Percentiles rank a stretch among this genome's conserved stretches.
Conservation (phyloP, 2,113 vertebrate genomes). For the Colinus virginianus region DNA sequence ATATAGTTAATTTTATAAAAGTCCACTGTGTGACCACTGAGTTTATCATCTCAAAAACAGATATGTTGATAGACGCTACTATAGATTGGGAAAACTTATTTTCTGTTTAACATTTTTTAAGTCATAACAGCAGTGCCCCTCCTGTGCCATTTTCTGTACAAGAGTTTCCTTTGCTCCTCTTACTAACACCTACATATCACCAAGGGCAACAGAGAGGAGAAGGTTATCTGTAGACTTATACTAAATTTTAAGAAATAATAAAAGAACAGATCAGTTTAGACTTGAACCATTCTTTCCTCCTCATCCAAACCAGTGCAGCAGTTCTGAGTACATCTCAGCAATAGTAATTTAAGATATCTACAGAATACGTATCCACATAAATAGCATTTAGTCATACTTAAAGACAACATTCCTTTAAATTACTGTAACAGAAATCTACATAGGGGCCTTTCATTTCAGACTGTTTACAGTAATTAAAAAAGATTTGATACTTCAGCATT, state of each 20-base stretch:
- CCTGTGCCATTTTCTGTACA: not conserved
- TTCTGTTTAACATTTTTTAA: not conserved
- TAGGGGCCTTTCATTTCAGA: fast-evolving
- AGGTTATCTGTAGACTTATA: not conserved
- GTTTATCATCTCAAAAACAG: not conserved
- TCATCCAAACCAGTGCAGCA: not conserved
- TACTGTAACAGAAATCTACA: not conserved
- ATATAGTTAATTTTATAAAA: not conserved
- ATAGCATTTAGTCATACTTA: not conserved
- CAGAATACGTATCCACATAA: not conserved
- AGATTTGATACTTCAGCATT: not conserved
- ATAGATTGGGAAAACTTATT: not conserved
- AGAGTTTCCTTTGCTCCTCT: not conserved
- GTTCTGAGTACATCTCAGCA: not conserved
- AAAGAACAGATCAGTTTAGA: not conserved
- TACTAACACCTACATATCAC: constrained; percentile 22
- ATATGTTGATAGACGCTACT: not conserved
- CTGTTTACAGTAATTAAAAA: not conserved
- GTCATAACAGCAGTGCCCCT: not conserved
- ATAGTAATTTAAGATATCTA: not conserved
- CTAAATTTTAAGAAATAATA: not conserved
- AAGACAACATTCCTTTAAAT: not conserved
- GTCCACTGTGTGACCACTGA: not conserved
- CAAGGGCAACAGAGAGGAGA: not conserved
- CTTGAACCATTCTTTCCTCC: not conserved